phyloP scores from a whole-genome alignment of 2,888 invertebrate genomes.

The Onthophagus sagittarius region DNA sequence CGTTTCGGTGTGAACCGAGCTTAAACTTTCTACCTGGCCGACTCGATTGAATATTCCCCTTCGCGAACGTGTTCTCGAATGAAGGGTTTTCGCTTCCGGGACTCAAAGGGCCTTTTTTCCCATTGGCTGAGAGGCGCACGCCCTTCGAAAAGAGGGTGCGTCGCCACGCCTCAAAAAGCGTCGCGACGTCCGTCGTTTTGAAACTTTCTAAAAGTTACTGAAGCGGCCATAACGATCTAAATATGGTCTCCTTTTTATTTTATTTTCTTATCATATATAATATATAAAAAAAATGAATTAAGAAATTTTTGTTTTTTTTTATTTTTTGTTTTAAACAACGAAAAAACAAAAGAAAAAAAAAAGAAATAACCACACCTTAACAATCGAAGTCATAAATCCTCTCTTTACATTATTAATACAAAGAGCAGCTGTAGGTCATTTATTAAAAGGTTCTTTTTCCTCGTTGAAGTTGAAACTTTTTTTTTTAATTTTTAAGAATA shows the following conservation, averaged over 20 bases:
- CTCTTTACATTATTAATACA: neutral
- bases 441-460: neutral
- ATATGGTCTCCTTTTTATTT: neutral
- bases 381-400: neutral
- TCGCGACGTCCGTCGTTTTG: neutral
- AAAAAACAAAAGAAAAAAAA: too few species aligned
- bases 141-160: neutral
- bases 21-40: neutral
- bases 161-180: neutral
- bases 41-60: neutral
- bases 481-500: conserved; percentile 37
- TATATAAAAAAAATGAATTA: too few species aligned
- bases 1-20: neutral
- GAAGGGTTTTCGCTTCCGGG: neutral
- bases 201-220: neutral
- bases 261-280: neutral
- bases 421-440: neutral
- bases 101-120: neutral
- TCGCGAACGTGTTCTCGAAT: neutral
- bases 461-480: neutral
- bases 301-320: too few species aligned
- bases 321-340: too few species aligned
- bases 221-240: neutral
- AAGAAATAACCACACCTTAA: conserved; percentile 30
- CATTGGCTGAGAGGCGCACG: neutral